Evolutionary conservation across 2,797 vertebrate genomes (phyloP), one percentile per base, ranked within the genome.

Genomic region (Sebastes dallii): DNA sequence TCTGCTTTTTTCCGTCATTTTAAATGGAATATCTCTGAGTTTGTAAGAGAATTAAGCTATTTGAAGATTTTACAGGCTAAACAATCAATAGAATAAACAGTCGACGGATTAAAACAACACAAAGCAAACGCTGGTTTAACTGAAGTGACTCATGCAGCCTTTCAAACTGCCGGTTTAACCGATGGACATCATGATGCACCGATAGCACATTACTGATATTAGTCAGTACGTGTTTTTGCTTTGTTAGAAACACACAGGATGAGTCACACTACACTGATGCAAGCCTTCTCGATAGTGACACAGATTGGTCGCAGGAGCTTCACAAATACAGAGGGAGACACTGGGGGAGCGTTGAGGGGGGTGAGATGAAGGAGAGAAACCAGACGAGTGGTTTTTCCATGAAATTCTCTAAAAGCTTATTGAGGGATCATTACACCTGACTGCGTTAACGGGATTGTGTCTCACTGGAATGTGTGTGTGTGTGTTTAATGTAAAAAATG

Each of bases 321-420:
- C 42, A 64, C 54, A 64, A 32, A 50, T 68, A 20, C n/a, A 16
- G 27, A 1, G 16, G 2, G 8, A 4, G 29, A 24, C 27, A n/a
- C 10, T 1, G 22, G 8, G 7, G 16, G 12, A 9, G 20, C 8
- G 55, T 7, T 27, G 59, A 32, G 29, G 59, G 18, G 12, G 22
- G 62, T 32, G 36, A 59, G 71, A 52, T 20, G 60, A 9, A 52
- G 27, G 30, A 66, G 46, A 65, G 36, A 54, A 39, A 75, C 46
- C 22, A 25, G 42, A 50, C 69, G 8, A 42, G 68, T 14, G 59
- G 18, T 14, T 66, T 80, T 82, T 80, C 25, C 64, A 76, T 20
- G 32, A 78, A 86, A 88, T 87, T 87, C 82, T 72, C 54, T 16
- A 22, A 75, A 81, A 89, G 88, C 85, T 92, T 89, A 86, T 7